Conservation (phyloP, 2,113 vertebrate genomes). For the Carlito syrichta region DNA sequence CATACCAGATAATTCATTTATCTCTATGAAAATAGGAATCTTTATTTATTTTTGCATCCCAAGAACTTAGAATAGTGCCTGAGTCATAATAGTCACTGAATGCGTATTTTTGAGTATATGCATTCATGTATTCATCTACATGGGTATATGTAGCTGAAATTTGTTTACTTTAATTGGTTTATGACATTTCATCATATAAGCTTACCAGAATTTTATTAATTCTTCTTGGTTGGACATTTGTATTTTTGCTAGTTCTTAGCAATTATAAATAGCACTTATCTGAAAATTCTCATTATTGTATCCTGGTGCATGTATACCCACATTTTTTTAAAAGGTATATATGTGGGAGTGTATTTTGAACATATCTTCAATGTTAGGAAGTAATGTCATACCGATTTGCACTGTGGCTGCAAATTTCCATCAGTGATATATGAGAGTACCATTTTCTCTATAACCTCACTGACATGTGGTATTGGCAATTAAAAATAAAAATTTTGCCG, state of each 20-base stretch:
- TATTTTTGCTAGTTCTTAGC: not conserved
- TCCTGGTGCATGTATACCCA: not conserved
- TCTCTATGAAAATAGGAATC: not conserved
- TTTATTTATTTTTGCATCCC: not conserved
- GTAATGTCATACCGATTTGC: not conserved
- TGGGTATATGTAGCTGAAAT: constrained; percentile 5
- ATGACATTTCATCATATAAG: constrained; percentile 5
- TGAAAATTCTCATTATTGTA: not conserved
- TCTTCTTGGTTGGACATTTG: not conserved
- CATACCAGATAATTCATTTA: not conserved
- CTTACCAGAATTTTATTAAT: not conserved
- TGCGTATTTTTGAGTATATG: not conserved
- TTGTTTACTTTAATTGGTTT: not conserved
- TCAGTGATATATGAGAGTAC: not conserved
- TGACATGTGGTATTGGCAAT: not conserved
- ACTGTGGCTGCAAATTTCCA: not conserved
- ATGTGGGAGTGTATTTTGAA: not conserved
- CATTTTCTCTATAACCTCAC: not conserved
- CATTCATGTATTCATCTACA: not conserved
- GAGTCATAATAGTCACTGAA: not conserved
- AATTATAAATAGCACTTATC: constrained; percentile 10
- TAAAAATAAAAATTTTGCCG: constrained; percentile 35
- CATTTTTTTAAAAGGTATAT: not conserved
- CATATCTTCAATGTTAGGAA: not conserved
- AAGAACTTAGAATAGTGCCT: not conserved